Evolutionary conservation across 2,113 vertebrate genomes (phyloP).

Genomic region (Gobio gobio): DNA sequence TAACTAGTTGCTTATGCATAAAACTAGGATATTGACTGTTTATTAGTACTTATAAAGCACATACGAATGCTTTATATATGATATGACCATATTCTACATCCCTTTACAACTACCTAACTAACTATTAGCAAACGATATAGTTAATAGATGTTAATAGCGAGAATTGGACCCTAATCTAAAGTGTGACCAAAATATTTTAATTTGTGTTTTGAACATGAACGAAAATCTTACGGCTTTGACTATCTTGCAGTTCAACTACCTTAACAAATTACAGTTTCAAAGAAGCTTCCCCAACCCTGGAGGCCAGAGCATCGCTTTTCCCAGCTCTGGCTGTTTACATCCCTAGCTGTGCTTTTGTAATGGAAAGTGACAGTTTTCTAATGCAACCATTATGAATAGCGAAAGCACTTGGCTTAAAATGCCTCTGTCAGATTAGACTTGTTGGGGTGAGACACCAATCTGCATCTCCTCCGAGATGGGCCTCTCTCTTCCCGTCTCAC

Average conservation of each 20-base stretch:
- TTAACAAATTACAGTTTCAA: slow-evolving; percentile 18
- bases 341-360: slow-evolving; percentile 24
- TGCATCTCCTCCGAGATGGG: slow-evolving; percentile 22
- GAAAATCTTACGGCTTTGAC: no score
- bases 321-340: slow-evolving; percentile 30
- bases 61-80: no score
- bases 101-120: no score
- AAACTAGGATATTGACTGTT: no score
- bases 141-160: no score
- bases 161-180: no score
- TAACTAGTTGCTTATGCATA: no score
- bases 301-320: slow-evolving; percentile 12
- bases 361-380: slow-evolving; percentile 56
- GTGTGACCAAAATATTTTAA: no score
- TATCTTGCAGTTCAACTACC: background rate
- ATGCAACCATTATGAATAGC: slow-evolving; percentile 51
- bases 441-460: slow-evolving; percentile 13
- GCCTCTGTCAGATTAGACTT: slow-evolving; percentile 40
- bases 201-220: no score
- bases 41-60: no score
- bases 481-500: background rate
- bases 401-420: slow-evolving; percentile 43
- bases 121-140: no score
- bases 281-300: background rate
- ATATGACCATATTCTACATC: no score